phyloP scores from a whole-genome alignment of 2,113 vertebrate species.

The Sapajus apella region DNA sequence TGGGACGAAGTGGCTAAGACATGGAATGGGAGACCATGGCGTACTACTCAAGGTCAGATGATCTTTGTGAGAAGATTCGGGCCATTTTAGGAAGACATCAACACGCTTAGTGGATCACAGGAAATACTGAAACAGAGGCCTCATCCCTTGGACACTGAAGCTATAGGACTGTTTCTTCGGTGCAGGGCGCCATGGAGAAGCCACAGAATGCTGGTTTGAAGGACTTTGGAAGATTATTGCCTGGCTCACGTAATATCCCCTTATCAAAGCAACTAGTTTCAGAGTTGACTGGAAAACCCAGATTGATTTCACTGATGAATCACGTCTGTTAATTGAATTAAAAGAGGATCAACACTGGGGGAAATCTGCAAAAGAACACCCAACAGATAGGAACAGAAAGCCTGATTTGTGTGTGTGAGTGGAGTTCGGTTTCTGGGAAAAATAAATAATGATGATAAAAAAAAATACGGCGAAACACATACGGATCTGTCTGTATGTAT shows the following conservation, averaged over 20 bases:
- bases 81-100: fast-evolving
- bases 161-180: fast-evolving
- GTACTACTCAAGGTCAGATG: background rate
- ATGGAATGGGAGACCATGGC: fast-evolving
- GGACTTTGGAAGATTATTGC: background rate
- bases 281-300: constrained; percentile 53
- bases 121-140: background rate
- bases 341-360: constrained; percentile 76
- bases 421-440: background rate
- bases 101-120: background rate
- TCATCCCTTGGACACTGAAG: fast-evolving
- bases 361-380: constrained; percentile 60
- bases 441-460: background rate
- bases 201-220: background rate
- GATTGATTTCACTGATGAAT: constrained; percentile 80
- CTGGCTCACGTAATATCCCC: background rate
- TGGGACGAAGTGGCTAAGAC: fast-evolving
- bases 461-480: background rate
- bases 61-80: background rate
- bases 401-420: fast-evolving
- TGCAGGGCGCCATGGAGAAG: background rate
- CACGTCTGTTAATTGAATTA: constrained; percentile 74
- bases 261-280: background rate
- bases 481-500: background rate
- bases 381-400: background rate